phyloP scores from a whole-genome alignment of 1,140 invertebrate species.

The Pachypsylla venusta region DNA sequence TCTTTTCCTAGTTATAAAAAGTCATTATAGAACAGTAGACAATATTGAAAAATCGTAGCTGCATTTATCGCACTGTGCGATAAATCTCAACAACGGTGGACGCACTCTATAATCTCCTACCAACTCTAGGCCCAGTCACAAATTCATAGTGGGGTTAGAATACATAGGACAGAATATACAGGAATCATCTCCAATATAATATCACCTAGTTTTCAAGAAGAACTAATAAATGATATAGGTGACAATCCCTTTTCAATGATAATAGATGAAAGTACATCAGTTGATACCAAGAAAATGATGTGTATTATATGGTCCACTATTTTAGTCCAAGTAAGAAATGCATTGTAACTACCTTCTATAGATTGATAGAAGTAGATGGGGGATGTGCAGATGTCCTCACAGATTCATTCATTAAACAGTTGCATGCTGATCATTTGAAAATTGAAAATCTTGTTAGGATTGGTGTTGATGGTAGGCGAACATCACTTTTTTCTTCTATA shows the following conservation, averaged over 20 bases:
- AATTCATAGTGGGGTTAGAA: neutral
- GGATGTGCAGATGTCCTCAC: neutral
- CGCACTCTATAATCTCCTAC: neutral
- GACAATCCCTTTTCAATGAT: constrained; percentile 12
- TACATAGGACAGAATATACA: constrained; percentile 13
- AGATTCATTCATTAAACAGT: neutral
- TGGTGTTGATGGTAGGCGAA: constrained; percentile 11
- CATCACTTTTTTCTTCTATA: constrained; percentile 12
- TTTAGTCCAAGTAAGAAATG: neutral
- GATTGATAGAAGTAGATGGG: constrained; percentile 9
- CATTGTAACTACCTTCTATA: constrained; percentile 12
- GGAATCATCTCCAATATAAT: constrained; percentile 10
- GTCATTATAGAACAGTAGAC: no score
- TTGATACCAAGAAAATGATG: constrained; percentile 11
- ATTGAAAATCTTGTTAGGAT: constrained; percentile 12
- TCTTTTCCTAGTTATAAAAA: no score
- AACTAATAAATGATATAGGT: constrained; percentile 7
- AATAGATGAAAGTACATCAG: constrained; percentile 9
- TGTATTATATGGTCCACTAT: constrained; percentile 8
- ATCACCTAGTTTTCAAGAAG: neutral
- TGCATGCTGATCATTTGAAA: neutral
- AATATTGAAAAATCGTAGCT: no score
- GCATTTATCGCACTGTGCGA: neutral
- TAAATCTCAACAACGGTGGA: neutral
- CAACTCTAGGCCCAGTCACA: neutral